phyloP scores from a whole-genome alignment of 2,797 vertebrate genomes.

The Sebastes dallii region DNA sequence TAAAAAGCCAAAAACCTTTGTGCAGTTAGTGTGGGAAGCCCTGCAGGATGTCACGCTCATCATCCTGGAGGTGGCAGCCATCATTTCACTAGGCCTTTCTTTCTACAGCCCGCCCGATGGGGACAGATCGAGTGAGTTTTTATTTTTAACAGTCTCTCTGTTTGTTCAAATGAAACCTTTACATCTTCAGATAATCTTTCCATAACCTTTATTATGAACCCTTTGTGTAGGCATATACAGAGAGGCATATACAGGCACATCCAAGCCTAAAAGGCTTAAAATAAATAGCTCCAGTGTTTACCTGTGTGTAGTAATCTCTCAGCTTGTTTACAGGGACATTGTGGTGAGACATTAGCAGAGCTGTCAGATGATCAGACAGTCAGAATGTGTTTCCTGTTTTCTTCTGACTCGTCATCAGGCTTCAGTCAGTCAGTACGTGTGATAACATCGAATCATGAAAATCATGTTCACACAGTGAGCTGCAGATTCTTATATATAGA shows the following conservation, averaged over 20 bases:
- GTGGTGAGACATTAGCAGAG: background rate
- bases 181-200: background rate
- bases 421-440: too few species aligned
- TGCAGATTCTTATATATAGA: too few species aligned
- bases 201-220: background rate
- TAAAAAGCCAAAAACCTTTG: slow-evolving; percentile 99
- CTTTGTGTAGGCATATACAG: background rate
- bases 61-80: slow-evolving; percentile 96
- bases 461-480: too few species aligned
- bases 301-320: too few species aligned
- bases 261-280: background rate
- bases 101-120: slow-evolving; percentile 93
- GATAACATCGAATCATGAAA: too few species aligned
- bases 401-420: too few species aligned
- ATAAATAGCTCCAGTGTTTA: background rate
- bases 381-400: background rate
- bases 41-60: slow-evolving; percentile 98
- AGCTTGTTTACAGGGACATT: too few species aligned
- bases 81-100: slow-evolving; percentile 95
- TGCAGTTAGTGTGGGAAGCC: slow-evolving; percentile 98
- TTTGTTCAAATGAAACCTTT: background rate
- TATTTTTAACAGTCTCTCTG: background rate
- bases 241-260: background rate
- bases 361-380: background rate
- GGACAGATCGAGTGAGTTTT: slow-evolving; percentile 88